A percentile compares a stretch with the other conserved stretches of the same genome.
phyloP scores from a whole-genome alignment of 2,888 invertebrate genomes.

The Microctonus hyperodae region DNA sequence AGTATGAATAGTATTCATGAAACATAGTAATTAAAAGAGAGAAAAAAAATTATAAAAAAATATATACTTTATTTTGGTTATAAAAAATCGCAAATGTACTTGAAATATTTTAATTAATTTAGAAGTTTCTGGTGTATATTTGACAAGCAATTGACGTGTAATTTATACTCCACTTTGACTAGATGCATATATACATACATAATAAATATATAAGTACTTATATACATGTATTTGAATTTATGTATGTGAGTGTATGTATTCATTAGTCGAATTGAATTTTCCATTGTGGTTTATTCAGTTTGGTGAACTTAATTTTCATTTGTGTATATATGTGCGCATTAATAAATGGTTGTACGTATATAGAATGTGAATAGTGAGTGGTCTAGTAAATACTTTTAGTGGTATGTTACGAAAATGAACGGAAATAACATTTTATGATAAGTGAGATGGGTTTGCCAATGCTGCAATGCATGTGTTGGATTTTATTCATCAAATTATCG shows the following conservation, averaged over 20 bases:
- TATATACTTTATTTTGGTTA: background rate
- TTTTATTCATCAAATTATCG: constrained; percentile 20
- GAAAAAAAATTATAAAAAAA: background rate
- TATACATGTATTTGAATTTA: background rate
- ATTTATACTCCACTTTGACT: no score
- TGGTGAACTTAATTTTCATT: background rate
- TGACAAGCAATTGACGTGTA: background rate
- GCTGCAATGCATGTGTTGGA: background rate
- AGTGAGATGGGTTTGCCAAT: constrained; percentile 6
- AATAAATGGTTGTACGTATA: background rate
- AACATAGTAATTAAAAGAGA: background rate
- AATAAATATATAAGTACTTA: no score
- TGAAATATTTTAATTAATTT: background rate
- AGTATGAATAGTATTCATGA: background rate
- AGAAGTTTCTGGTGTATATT: background rate
- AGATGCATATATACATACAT: no score
- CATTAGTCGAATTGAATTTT: background rate
- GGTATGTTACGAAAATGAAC: constrained; percentile 4
- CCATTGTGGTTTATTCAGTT: background rate
- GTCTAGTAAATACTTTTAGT: background rate
- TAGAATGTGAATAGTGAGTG: background rate
- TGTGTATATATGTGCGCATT: background rate
- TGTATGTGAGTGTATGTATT: background rate
- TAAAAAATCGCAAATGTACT: background rate
- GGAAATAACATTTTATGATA: background rate